Evolutionary conservation across 2,797 vertebrate species (phyloP).

Genomic region (Acanthiza pusilla): DNA sequence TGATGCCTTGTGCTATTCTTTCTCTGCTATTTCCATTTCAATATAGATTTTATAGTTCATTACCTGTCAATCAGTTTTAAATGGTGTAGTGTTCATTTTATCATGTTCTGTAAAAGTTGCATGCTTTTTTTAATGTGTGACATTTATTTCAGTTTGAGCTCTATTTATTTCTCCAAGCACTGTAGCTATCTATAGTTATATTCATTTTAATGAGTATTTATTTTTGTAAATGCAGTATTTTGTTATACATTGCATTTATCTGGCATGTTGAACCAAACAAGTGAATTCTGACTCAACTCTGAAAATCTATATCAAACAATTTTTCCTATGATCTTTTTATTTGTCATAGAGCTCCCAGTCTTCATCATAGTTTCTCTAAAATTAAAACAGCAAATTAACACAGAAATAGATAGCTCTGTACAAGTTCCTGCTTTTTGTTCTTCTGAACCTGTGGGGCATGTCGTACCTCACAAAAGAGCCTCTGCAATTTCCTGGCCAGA

Average conservation of each 20-base stretch:
- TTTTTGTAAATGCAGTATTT: conserved; percentile 62
- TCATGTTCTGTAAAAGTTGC: conserved; percentile 64
- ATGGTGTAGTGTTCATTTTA: conserved; percentile 58
- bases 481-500: not conserved
- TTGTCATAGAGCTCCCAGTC: not conserved
- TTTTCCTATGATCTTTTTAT: not conserved
- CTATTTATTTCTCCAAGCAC: conserved; percentile 65
- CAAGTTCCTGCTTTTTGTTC: not conserved
- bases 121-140: conserved; percentile 53
- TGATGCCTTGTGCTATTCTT: conserved; percentile 43
- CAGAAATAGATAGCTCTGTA: not conserved
- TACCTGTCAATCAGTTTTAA: conserved; percentile 75
- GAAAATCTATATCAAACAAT: not conserved
- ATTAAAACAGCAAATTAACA: not conserved
- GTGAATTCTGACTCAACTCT: conserved; percentile 11
- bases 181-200: conserved; percentile 42
- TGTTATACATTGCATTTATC: conserved; percentile 40
- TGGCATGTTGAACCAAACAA: conserved; percentile 45
- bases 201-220: conserved; percentile 62
- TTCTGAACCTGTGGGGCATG: not conserved
- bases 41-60: conserved; percentile 75
- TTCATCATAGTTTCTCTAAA: not conserved
- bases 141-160: conserved; percentile 59
- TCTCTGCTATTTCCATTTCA: conserved; percentile 64
- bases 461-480: not conserved